Conservation (phyloP, 1,140 invertebrate genomes). For the Drosophila nigromelanica region DNA sequence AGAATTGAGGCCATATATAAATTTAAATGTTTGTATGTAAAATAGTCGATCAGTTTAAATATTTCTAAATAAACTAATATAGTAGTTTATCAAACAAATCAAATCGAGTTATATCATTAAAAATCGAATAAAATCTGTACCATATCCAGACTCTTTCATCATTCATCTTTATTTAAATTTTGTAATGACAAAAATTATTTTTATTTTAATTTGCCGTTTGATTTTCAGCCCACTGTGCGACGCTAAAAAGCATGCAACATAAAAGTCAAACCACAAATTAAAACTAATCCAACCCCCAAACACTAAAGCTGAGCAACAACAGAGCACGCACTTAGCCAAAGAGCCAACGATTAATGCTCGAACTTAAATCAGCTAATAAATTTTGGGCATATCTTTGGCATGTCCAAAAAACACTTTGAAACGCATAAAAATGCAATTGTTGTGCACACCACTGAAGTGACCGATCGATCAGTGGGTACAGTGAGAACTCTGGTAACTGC, state of each 20-base stretch:
- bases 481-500: constrained; percentile 36
- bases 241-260: constrained; percentile 46
- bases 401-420: constrained; percentile 73
- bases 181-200: too few species aligned
- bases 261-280: constrained; percentile 17
- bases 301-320: constrained; percentile 12
- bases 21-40: too few species aligned
- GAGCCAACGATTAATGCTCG: constrained; percentile 18
- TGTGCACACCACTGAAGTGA: constrained; percentile 13
- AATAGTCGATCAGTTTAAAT: too few species aligned
- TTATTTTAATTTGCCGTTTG: neutral
- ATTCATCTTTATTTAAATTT: too few species aligned
- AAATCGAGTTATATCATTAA: too few species aligned
- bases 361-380: constrained; percentile 57
- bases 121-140: too few species aligned
- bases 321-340: constrained; percentile 19
- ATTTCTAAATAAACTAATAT: too few species aligned
- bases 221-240: constrained; percentile 21
- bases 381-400: constrained; percentile 53
- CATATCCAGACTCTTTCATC: too few species aligned
- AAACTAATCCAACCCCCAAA: constrained; percentile 22
- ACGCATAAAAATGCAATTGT: constrained; percentile 77
- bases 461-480: neutral
- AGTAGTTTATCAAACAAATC: too few species aligned
- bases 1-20: too few species aligned